phyloP scores from a whole-genome alignment of 2,888 invertebrate species.

The Noctua janthina region DNA sequence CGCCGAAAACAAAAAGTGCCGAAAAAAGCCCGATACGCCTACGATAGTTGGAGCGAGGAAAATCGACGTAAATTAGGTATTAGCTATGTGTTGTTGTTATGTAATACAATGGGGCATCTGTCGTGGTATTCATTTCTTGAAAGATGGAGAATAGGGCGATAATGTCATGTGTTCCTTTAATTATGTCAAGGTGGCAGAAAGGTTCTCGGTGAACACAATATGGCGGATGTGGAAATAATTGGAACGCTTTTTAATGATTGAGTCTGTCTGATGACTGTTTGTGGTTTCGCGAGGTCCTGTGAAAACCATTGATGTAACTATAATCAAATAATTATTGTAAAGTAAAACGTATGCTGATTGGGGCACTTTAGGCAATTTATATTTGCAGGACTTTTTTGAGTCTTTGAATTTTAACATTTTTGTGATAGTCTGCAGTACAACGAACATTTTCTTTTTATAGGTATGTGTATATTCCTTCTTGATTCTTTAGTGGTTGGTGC shows the following conservation, averaged over 20 bases:
- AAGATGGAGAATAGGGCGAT: conserved; percentile 20
- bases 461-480: background rate
- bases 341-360: background rate
- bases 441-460: background rate
- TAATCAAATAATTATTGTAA: background rate
- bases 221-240: conserved; percentile 43
- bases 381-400: background rate
- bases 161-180: conserved; percentile 36
- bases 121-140: conserved; percentile 48
- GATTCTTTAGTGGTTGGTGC: too few species aligned
- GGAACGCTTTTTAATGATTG: conserved; percentile 8
- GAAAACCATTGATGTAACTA: background rate
- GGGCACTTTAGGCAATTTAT: background rate
- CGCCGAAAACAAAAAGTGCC: conserved; percentile 67
- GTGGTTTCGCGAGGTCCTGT: conserved; percentile 13
- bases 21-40: conserved; percentile 69
- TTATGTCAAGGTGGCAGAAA: conserved; percentile 20
- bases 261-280: conserved; percentile 5
- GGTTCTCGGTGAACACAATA: conserved; percentile 8
- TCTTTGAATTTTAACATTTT: background rate
- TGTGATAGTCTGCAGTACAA: background rate
- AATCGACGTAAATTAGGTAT: conserved; percentile 83
- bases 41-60: conserved; percentile 79
- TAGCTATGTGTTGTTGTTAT: conserved; percentile 71
- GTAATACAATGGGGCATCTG: conserved; percentile 65